phyloP scores from a whole-genome alignment of 2,113 vertebrate species.

The Anas platyrhynchos region DNA sequence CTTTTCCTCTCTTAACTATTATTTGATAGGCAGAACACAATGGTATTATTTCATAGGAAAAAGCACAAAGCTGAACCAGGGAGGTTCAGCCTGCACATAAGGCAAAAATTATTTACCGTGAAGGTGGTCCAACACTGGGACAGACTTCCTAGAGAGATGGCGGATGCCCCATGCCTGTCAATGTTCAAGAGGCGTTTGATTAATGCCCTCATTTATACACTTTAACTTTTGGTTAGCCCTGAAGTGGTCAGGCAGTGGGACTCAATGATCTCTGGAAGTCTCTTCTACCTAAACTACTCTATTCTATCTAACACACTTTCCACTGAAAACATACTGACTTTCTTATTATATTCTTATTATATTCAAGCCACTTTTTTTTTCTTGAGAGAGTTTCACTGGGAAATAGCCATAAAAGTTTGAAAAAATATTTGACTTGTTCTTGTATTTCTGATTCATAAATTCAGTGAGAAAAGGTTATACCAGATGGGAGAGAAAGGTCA shows the following conservation, averaged over 20 bases:
- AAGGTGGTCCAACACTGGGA: background rate
- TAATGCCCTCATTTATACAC: background rate
- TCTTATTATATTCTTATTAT: background rate
- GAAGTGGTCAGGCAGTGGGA: background rate
- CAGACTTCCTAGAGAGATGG: background rate
- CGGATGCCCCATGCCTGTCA: background rate
- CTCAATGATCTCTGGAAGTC: background rate
- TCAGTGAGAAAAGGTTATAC: background rate
- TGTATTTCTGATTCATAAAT: background rate
- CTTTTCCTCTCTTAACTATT: background rate
- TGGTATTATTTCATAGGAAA: background rate
- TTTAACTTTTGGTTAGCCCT: background rate
- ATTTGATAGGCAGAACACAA: background rate
- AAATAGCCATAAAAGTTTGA: background rate
- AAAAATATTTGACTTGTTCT: background rate
- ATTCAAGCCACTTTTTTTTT: background rate
- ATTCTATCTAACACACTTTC: background rate
- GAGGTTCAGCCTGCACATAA: background rate
- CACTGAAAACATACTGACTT: background rate
- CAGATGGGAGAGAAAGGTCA: background rate
- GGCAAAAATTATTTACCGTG: background rate
- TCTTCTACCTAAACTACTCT: background rate
- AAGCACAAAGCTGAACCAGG: background rate
- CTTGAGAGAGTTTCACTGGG: background rate
- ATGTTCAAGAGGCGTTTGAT: background rate